A percentile compares a stretch with the other conserved stretches of the same genome.
These are phyloP conservation scores for Acheta domesticus DNA, from an alignment of 2,888 invertebrate genomes.

Conservation along the genomic window DNA sequence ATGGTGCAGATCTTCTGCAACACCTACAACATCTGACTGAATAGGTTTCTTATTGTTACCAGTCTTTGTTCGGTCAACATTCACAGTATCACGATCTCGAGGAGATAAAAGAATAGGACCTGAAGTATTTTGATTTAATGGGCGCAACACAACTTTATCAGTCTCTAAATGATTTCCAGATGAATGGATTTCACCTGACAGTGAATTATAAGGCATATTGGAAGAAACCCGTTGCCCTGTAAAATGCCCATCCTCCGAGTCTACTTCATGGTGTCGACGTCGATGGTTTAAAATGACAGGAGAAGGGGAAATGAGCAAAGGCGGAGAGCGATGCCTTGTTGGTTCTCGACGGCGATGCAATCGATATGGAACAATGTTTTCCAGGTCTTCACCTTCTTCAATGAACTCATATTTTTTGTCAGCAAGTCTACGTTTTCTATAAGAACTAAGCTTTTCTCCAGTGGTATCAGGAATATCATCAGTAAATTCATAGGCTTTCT, in stretches of 20 bases:
- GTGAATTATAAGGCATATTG: not conserved
- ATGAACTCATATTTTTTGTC: slow-evolving; percentile 91
- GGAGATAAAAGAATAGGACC: slow-evolving; percentile 33
- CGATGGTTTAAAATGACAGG: slow-evolving; percentile 26
- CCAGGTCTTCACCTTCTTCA: slow-evolving; percentile 59
- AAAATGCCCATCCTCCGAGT: slow-evolving; percentile 24
- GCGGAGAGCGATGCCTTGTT: slow-evolving; percentile 26
- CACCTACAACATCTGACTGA: slow-evolving; percentile 20
- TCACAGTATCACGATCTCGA: slow-evolving; percentile 31
- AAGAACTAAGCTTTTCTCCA: slow-evolving; percentile 81
- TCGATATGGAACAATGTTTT: slow-evolving; percentile 56
- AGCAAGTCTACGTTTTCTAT: slow-evolving; percentile 77
- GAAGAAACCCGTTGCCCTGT: not conserved
- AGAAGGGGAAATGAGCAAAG: slow-evolving; percentile 28
- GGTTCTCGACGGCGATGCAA: slow-evolving; percentile 34
- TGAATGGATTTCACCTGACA: not conserved
- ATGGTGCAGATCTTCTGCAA: slow-evolving; percentile 25
- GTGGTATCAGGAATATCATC: slow-evolving; percentile 72
- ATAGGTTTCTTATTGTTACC: slow-evolving; percentile 20
- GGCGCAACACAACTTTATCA: slow-evolving; percentile 47
- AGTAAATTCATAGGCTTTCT: slow-evolving; percentile 79
- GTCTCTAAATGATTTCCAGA: slow-evolving; percentile 26
- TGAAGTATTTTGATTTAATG: slow-evolving; percentile 40
- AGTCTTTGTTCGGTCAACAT: slow-evolving; percentile 28
- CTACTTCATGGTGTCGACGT: slow-evolving; percentile 26